Conservation (phyloP, 53 echinoderm and acorn worm genomes). For the Henricia sp. region DNA sequence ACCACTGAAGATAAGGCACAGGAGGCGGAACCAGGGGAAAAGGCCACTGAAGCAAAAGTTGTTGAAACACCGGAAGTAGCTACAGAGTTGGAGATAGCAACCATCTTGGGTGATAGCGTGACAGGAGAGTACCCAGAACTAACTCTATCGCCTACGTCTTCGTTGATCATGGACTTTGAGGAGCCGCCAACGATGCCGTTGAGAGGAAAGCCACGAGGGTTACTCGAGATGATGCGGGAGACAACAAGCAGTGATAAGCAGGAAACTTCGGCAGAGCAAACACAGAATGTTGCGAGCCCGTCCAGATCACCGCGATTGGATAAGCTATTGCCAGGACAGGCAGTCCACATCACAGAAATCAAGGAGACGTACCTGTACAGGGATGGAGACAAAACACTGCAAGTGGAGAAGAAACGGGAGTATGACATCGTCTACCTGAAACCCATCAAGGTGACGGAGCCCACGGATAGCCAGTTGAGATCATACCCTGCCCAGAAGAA, state of each 20-base stretch:
- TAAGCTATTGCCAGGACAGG: conserved; percentile 9
- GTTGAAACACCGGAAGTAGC: neutral
- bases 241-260: neutral
- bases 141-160: neutral
- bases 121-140: neutral
- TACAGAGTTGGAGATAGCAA: neutral
- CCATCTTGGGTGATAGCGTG: neutral
- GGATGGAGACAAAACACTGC: conserved; percentile 14
- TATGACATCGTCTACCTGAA: neutral
- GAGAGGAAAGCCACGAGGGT: conserved; percentile 12
- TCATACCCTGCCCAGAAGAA: no score
- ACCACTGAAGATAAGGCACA: no score
- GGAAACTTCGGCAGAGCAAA: neutral
- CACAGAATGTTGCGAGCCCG: neutral
- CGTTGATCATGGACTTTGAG: conserved; percentile 4
- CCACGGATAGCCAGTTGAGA: no score
- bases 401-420: conserved; percentile 4
- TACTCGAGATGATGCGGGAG: neutral
- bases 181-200: neutral
- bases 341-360: neutral
- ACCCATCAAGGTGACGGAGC: neutral
- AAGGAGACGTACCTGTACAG: conserved; percentile 15
- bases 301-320: neutral
- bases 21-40: neutral
- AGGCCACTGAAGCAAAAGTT: neutral